A percentile compares a stretch with the other conserved stretches of the same genome.
phyloP scores from a whole-genome alignment of 2,113 vertebrate species.

The Toxotes chatareus region DNA sequence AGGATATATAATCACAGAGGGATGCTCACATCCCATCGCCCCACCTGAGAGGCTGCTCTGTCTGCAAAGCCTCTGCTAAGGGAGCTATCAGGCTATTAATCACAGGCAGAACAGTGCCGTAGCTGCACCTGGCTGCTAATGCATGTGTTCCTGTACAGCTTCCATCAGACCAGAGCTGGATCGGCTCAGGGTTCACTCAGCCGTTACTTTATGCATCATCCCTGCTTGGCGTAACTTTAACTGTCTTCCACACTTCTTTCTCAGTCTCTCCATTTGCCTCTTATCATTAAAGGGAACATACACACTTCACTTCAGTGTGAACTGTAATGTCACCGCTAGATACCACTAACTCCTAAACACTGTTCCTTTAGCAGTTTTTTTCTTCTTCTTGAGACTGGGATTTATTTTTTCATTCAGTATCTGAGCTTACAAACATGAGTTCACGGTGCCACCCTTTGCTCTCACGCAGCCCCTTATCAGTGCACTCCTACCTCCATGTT shows the following conservation, averaged over 20 bases:
- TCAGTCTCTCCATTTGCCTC: not conserved
- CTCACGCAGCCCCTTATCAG: too few species aligned
- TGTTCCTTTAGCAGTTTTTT: too few species aligned
- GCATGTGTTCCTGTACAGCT: not conserved
- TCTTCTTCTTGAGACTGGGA: too few species aligned
- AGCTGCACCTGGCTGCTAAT: slow-evolving; percentile 51
- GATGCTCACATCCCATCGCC: slow-evolving; percentile 36
- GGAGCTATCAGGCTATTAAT: slow-evolving; percentile 71
- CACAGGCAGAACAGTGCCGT: slow-evolving; percentile 35
- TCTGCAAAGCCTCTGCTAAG: slow-evolving; percentile 34
- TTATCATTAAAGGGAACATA: slow-evolving; percentile 3
- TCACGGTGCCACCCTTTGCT: too few species aligned
- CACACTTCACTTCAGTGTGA: not conserved
- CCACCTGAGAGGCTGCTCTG: slow-evolving; percentile 36
- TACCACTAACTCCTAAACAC: too few species aligned
- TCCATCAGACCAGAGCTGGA: slow-evolving; percentile 23
- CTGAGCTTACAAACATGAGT: too few species aligned
- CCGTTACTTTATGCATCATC: slow-evolving; percentile 6
- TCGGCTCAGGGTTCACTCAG: slow-evolving; percentile 33
- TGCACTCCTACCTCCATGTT: too few species aligned
- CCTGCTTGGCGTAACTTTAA: not conserved
- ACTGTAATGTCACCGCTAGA: too few species aligned
- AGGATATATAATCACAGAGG: slow-evolving; percentile 56
- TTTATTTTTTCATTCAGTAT: too few species aligned
- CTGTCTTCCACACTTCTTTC: not conserved